phyloP scores from a whole-genome alignment of 2,797 vertebrate genomes.

The Leptoclinus maculatus region DNA sequence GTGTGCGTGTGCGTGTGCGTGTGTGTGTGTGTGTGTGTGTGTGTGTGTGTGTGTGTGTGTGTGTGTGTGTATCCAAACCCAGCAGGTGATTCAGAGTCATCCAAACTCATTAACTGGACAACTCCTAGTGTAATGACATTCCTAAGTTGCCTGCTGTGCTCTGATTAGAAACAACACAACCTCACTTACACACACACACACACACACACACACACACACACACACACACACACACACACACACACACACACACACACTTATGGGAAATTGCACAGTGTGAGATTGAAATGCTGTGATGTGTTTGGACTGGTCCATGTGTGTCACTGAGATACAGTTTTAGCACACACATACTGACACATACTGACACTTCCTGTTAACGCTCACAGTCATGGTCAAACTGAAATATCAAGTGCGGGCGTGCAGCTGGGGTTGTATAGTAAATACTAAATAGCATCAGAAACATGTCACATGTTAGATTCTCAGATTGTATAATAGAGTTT shows the following conservation, averaged over 20 bases:
- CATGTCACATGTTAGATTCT: constrained; percentile 4
- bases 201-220: neutral
- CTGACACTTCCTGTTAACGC: neutral
- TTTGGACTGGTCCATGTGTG: constrained; percentile 26
- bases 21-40: too few relatives aligned
- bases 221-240: neutral
- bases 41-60: too few relatives aligned
- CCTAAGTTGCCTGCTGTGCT: constrained; percentile 42
- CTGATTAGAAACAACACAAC: constrained; percentile 9
- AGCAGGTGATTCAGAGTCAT: constrained; percentile 52
- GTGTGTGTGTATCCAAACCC: constrained; percentile 28
- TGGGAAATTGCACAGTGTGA: constrained; percentile 30
- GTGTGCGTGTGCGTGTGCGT: neutral
- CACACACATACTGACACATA: neutral
- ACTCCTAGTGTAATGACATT: constrained; percentile 46
- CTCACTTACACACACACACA: neutral
- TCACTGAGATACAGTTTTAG: constrained; percentile 5
- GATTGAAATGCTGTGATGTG: constrained; percentile 30
- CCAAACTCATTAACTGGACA: constrained; percentile 61
- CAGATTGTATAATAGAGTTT: neutral
- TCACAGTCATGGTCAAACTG: neutral
- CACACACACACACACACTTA: neutral
- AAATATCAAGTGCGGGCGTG: constrained; percentile 2
- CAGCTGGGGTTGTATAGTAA: neutral
- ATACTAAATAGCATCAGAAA: constrained; percentile 12